Evolutionary conservation across 2,888 invertebrate species (phyloP), one percentile per base, ranked within the genome.

Genomic region (Macrosoma leucophasiata): DNA sequence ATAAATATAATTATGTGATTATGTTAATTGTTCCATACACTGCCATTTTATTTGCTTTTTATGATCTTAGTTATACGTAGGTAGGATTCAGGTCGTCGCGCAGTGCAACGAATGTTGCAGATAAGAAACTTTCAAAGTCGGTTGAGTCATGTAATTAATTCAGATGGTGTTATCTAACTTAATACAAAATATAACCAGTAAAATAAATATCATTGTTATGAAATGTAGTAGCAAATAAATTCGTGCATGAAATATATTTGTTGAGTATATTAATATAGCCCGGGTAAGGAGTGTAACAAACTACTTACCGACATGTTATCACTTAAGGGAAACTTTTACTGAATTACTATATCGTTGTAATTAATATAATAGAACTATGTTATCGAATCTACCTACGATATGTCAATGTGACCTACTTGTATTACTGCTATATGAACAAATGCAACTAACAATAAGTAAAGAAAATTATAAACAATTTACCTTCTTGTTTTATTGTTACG

Each of bases 381-480:
- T 40, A 47, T 36, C 30, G 32, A 47, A 48, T 46, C 44, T 49
- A 43, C 33, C 41, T 49, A 39, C 31, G 30, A 6, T 18, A 29
- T 43, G 24, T 38, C 39, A 41, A 35, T 32, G 35, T 35, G 33
- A 35, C 39, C 41, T 50, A 46, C 48, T 43, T 50, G 46, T 65
- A 58, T 53, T 57, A 50, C 61, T 56, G 53, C 45, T 62, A 64
- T 59, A 58, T 59, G 58, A 67, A 58, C 59, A 62, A 70, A 67
- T 63, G 52, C 46, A 57, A 71, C 58, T 74, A 72, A 73, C 60
- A 62, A 58, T 67, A 67, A 69, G 45, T 53, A 48, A 49, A 43
- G 48, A 49, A 43, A 41, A 30, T 18, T 15, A 21, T 27, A 21
- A 26, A 12, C 13, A 28, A 18, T n/a, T n/a, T n/a, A n/a, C n/a